Evolutionary conservation across 2,113 vertebrate genomes (phyloP), one percentile per base, ranked within the genome.

Genomic region (Hirundichthys speculiger): DNA sequence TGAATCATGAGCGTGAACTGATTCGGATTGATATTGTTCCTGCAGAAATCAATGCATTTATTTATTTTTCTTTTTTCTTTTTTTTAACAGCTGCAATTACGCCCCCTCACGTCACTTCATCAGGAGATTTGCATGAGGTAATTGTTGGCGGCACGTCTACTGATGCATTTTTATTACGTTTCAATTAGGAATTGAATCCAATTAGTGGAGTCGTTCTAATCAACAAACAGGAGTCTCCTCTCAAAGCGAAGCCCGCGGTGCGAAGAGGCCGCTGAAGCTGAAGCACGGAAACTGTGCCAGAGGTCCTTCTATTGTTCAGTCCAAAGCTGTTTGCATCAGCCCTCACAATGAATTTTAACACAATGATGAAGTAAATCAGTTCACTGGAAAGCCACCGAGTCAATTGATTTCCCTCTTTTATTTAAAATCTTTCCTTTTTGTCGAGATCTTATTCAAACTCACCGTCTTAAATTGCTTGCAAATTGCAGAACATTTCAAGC

Each of bases 121-220:
- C 89, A 91, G 57, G 82, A 82, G 88, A 91, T 92, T 90, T 92
- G 89, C 90, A 91, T 91, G 87, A 88, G 79, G 90, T 92, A 88
- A 90, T 91, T 91, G 90, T 89, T 80, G 82, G 83, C 73, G 57
- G 76, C 83, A 85, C 73, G 77, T 89, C 87, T 85, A 90, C 87
- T 89, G 89, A 90, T 93, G 88, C 90, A 87, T 89, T 91, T 90
- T 91, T 91, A 92, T 90, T 91, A 91, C 83, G 82, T 90, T 92
- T 92, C 91, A 92, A 90, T 92, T 91, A 92, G 77, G 82, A 88
- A 84, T 79, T 85, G 86, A 90, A 92, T 90, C 88, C 91, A 92
- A 89, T 92, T 92, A 90, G 86, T 62, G 51, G 72, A 91, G 89
- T 88, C 85, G 86, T 86, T 90, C 77, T 83, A 83, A 84, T 86